phyloP scores from a whole-genome alignment of 2,888 invertebrate species.

The Drosophila paucipuncta region DNA sequence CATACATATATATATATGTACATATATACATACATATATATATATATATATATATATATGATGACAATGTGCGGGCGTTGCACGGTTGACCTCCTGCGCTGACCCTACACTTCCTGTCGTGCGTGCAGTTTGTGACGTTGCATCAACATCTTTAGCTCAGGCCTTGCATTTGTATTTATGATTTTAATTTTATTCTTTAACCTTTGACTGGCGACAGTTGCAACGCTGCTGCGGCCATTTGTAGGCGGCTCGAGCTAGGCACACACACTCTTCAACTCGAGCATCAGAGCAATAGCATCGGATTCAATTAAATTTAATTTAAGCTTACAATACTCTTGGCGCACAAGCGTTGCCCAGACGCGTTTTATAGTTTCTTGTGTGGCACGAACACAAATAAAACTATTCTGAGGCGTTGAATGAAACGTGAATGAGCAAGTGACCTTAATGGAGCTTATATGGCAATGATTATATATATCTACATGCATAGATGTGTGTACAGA shows the following conservation, averaged over 20 bases:
- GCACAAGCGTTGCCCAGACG: slow-evolving; percentile 37
- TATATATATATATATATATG: neutral
- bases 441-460: slow-evolving; percentile 76
- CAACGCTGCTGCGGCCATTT: slow-evolving; percentile 27
- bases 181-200: slow-evolving; percentile 76
- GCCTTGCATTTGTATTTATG: slow-evolving; percentile 46
- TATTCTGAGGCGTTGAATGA: slow-evolving; percentile 47
- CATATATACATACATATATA: neutral
- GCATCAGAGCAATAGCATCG: slow-evolving; percentile 63
- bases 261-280: slow-evolving; percentile 31
- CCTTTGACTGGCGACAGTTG: slow-evolving; percentile 69
- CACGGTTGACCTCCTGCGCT: slow-evolving; percentile 58
- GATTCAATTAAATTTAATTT: slow-evolving; percentile 84
- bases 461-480: slow-evolving; percentile 24
- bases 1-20: neutral
- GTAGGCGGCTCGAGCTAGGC: slow-evolving; percentile 60
- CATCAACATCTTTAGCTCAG: slow-evolving; percentile 39
- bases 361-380: slow-evolving; percentile 35
- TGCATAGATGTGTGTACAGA: slow-evolving; percentile 5
- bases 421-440: slow-evolving; percentile 77
- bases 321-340: slow-evolving; percentile 73
- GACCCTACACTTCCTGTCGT: slow-evolving; percentile 74
- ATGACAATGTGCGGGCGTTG: slow-evolving; percentile 32
- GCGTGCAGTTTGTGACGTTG: slow-evolving; percentile 30
- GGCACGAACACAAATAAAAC: slow-evolving; percentile 19